Percentiles rank a stretch among this genome's conserved stretches.
Evolutionary conservation across 2,113 vertebrate species (phyloP).

Genomic region (Onychostoma macrolepis): DNA sequence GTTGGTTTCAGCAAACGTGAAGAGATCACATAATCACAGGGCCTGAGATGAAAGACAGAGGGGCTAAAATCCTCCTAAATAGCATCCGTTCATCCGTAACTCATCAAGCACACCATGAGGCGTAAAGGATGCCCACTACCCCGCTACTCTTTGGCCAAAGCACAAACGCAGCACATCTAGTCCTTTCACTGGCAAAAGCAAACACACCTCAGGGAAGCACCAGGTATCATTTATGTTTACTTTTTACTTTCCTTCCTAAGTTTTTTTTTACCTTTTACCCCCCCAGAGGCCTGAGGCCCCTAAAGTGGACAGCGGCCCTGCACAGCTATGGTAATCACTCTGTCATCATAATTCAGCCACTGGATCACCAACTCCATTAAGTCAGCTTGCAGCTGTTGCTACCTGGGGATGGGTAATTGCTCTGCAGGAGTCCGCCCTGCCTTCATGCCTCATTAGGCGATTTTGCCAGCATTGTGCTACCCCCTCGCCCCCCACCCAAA

Average conservation of each 20-base stretch:
- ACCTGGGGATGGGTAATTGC: slow-evolving; percentile 60
- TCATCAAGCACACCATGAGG: neutral
- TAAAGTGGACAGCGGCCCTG: slow-evolving; percentile 25
- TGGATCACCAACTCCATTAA: slow-evolving; percentile 56
- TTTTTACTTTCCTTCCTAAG: neutral
- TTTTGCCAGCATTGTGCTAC: slow-evolving; percentile 45
- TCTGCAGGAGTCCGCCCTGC: slow-evolving; percentile 51
- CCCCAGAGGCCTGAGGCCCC: neutral
- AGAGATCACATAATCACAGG: neutral
- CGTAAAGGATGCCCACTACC: neutral
- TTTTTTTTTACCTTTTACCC: neutral
- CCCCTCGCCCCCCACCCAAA: neutral
- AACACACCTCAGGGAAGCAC: neutral
- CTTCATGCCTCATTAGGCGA: slow-evolving; percentile 60
- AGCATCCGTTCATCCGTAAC: neutral
- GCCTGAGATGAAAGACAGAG: neutral
- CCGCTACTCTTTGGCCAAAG: neutral
- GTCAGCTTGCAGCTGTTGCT: slow-evolving; percentile 51
- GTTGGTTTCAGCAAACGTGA: neutral
- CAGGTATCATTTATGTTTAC: neutral
- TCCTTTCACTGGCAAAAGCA: neutral
- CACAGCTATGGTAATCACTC: slow-evolving; percentile 41
- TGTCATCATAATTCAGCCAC: slow-evolving; percentile 52
- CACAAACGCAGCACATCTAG: neutral
- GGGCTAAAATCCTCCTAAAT: neutral